Conservation (phyloP, 2,113 vertebrate genomes). For the Petrocephalus microphthalmus region DNA sequence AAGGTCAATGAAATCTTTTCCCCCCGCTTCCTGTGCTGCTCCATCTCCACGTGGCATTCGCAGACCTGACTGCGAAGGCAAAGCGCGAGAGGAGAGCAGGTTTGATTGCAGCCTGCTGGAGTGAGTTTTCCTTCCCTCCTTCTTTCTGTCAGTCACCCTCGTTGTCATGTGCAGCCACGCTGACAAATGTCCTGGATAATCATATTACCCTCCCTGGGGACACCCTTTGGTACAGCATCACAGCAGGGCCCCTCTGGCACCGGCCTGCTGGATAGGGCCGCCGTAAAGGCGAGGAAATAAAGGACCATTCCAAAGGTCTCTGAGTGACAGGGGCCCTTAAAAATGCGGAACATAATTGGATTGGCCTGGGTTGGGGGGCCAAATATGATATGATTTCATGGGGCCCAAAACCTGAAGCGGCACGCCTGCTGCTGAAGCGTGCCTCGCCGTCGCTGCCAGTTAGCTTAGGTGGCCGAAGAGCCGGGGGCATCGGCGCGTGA, state of each 20-base stretch:
- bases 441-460: not conserved
- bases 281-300: too few relatives aligned
- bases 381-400: not conserved
- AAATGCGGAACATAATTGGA: not conserved
- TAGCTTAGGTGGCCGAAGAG: not conserved
- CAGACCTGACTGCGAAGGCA: constrained; percentile 3
- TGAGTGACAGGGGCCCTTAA: not conserved
- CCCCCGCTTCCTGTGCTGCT: not conserved
- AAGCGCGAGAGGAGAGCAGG: not conserved
- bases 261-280: not conserved
- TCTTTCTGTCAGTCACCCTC: not conserved
- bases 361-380: not conserved
- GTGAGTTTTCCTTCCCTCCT: not conserved
- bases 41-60: not conserved
- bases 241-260: not conserved
- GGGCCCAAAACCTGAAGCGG: not conserved
- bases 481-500: not conserved
- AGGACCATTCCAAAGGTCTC: not conserved
- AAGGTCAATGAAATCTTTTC: not conserved
- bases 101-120: not conserved
- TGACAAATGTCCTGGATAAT: not conserved
- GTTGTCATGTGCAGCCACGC: not conserved
- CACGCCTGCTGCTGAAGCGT: not conserved
- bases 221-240: not conserved
- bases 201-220: not conserved